Evolutionary conservation across 2,797 vertebrate species (phyloP).

Genomic region (Etheostoma nigrum): DNA sequence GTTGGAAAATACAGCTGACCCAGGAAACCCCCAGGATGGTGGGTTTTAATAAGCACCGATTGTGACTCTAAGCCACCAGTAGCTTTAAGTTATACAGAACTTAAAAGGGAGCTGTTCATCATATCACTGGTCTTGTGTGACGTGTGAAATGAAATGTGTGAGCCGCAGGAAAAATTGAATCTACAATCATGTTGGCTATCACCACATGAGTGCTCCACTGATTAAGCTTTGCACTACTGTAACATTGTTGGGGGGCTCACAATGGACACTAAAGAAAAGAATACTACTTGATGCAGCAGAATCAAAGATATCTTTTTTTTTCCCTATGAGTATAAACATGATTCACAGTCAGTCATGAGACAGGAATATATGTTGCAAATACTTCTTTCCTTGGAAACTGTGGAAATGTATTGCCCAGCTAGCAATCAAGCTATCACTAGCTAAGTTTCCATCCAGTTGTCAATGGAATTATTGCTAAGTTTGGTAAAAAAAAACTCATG

Average conservation of each 20-base stretch:
- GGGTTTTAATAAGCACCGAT: constrained; percentile 21
- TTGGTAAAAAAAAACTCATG: no score
- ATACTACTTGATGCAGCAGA: background rate
- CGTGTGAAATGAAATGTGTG: background rate
- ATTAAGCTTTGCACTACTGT: background rate
- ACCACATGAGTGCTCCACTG: background rate
- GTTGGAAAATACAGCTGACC: constrained; percentile 29
- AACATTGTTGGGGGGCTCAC: background rate
- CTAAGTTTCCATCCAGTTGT: no score
- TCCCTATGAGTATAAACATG: no score
- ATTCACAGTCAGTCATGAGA: no score
- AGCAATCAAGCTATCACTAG: no score
- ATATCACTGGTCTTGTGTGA: background rate
- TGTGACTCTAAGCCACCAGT: constrained; percentile 17
- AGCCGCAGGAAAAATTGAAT: background rate
- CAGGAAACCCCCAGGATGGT: constrained; percentile 20
- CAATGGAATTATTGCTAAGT: no score
- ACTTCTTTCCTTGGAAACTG: no score
- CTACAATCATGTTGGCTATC: constrained; percentile 1
- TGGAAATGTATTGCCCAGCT: no score
- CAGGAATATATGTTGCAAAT: no score
- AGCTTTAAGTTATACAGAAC: background rate
- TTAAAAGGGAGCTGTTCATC: constrained; percentile 31
- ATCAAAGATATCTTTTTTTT: background rate
- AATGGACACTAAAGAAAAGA: background rate